A percentile compares a stretch with the other conserved stretches of the same genome.
These are phyloP conservation scores for Drosophila borealis DNA, from an alignment of 2,888 invertebrate species.

Conservation along the genomic window DNA sequence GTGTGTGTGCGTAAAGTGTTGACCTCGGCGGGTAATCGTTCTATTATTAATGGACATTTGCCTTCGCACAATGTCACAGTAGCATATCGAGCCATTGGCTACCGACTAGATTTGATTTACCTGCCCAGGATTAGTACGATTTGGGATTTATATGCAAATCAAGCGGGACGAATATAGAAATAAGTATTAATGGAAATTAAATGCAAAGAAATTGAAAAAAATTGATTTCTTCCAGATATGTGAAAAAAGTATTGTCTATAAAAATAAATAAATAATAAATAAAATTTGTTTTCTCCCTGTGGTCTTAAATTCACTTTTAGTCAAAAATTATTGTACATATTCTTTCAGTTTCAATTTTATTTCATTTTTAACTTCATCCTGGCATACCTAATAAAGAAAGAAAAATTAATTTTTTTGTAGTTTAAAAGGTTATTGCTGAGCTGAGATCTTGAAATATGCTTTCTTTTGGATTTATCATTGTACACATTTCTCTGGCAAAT, in stretches of 20 bases:
- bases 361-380: too few species aligned
- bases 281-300: too few species aligned
- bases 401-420: too few species aligned
- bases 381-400: too few species aligned
- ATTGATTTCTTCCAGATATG: not conserved
- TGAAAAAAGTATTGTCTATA: not conserved
- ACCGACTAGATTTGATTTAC: constrained; percentile 51
- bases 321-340: too few species aligned
- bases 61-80: constrained; percentile 70
- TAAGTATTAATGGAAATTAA: not conserved
- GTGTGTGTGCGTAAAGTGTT: constrained; percentile 58
- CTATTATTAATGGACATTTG: constrained; percentile 70
- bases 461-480: too few species aligned
- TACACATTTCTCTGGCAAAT: too few species aligned
- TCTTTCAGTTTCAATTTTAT: too few species aligned
- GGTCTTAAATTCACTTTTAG: too few species aligned
- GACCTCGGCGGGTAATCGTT: constrained; percentile 76
- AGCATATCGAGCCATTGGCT: constrained; percentile 46
- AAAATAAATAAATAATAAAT: not conserved
- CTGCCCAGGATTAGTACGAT: constrained; percentile 63
- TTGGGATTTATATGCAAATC: constrained; percentile 33
- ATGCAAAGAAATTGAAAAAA: not conserved
- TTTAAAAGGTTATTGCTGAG: too few species aligned
- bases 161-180: constrained; percentile 6
- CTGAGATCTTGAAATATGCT: too few species aligned